Evolutionary conservation across 2,113 vertebrate genomes (phyloP), one percentile per base, ranked within the genome.

Genomic region (Galemys pyrenaicus): DNA sequence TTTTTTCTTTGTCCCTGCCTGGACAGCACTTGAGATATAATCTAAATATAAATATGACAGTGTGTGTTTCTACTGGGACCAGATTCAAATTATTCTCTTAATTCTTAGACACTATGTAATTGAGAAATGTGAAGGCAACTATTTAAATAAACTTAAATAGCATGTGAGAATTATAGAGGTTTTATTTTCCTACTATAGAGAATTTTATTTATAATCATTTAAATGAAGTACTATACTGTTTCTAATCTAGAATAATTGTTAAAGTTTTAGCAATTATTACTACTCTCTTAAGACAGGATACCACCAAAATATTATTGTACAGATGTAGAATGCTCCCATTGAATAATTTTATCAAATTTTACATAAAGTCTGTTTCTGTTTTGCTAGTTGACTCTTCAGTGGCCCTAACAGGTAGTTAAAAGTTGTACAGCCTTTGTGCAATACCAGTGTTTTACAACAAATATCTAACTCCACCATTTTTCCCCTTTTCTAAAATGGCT

Each of bases 381-480:
- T 60, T 35, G 5, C 12, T 35, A 60, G 17, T 26, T 89, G 92
- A 93, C 11, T 5, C 17, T 68, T 17, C 2, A 20, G 16, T 60
- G 60, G 32, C 26, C 11, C 17, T 62, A 30, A 67, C 13, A 67
- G 9, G 8, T 2, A 35, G 11, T 60, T 58, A 71, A 3, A 86
- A 56, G 49, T 62, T 87, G 51, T 22, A 24, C 22, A 81, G 41
- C 13, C 41, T 60, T 51, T 51, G 12, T 56, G 15, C 11, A 94
- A 28, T 92, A 75, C 19, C 15, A 2, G 3, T 62, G 37, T 83
- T 96, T 96, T 67, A 64, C 35, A 77, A 87, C 46, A 93, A 89
- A 78, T n/a, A 1, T 37, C 41, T 39, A 62, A 80, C 0, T 4
- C 28, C 6, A 51, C 32, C 32, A 58, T 70, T 81, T 56, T 78